These are phyloP conservation scores for Wiebesia pumilae DNA, from an alignment of 1,140 invertebrate genomes.

Conservation along the genomic window DNA sequence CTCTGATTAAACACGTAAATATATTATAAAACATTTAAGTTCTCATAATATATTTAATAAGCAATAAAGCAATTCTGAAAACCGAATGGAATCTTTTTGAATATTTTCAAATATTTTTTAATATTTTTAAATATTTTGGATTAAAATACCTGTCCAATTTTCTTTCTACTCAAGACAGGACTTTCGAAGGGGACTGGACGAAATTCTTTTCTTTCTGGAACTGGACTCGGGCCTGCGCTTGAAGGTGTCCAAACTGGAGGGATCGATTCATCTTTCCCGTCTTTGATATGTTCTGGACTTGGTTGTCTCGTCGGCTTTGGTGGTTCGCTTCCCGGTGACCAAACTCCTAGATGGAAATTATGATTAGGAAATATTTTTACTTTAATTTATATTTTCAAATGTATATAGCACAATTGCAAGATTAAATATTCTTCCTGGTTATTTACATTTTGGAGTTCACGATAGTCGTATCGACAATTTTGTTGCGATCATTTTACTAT, in stretches of 20 bases:
- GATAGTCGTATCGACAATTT: neutral
- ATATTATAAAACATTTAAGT: too few relatives aligned
- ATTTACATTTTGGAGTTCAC: neutral
- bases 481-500: neutral
- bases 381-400: neutral
- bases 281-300: slow-evolving; percentile 65
- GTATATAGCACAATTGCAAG: neutral
- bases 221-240: slow-evolving; percentile 80
- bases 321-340: slow-evolving; percentile 72
- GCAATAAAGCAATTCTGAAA: neutral
- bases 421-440: neutral
- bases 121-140: neutral
- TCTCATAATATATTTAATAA: too few relatives aligned
- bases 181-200: slow-evolving; percentile 86
- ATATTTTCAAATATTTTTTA: too few relatives aligned
- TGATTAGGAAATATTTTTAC: slow-evolving; percentile 10
- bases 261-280: slow-evolving; percentile 74
- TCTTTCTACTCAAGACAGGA: slow-evolving; percentile 78
- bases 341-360: slow-evolving; percentile 69
- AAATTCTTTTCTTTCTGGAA: slow-evolving; percentile 81
- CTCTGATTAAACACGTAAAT: too few relatives aligned
- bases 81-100: neutral
- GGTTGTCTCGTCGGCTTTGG: slow-evolving; percentile 75
- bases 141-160: slow-evolving; percentile 49
- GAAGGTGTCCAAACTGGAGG: slow-evolving; percentile 85